Base-by-base conservation (phyloP, 2,113 vertebrate genomes). In the Echinops telfairi region DNA sequence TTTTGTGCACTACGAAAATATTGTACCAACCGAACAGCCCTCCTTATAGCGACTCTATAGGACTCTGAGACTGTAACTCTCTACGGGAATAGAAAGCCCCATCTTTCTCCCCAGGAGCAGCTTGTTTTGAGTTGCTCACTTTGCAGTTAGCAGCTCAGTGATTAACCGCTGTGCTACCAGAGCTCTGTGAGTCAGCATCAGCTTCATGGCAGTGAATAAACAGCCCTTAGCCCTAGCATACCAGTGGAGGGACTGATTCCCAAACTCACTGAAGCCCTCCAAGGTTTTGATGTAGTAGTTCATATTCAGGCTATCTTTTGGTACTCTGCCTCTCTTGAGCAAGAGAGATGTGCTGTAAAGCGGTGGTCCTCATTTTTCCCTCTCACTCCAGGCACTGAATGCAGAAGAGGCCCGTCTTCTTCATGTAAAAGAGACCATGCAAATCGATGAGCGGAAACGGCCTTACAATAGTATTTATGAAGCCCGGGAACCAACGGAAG, bases 361-460 rank as follows among this genome's bases (percentile, higher is more conserved):
- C 70, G 9, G 0, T 36, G 7, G 15, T 47, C 38, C 17, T 92
- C 9, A 71, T n/a, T 58, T 71, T 25, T 77, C 76, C 20, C 27
- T 7, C 70, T 95, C 10, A 83, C 83, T 89, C 3, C 89, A 99
- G 99, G 99, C 99, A 22, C 95, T 99, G 57, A 98, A 99, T 38
- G 99, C 99, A 38, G 99, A 99, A 97, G 99, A 99, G 94, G 98
- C 99, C 96, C 98, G 99, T 36, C 98, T 99, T 93, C 99, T 99
- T 91, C 98, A 99, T 0, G 97, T 99, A 31, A 98, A 99, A 5
- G 98, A 98, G 82, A 97, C 99, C 76, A 98, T 99, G 99, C 99
- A 99, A 97, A 0, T 99, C 4, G 99, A 99, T 53, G 99, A 99
- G 97, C 98, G 99, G 97, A 99, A 99, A 96, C 98, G 99, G 73